Evolutionary conservation across 2,888 invertebrate species (phyloP), one percentile per base, ranked within the genome.

Genomic region (Apodemia duryi): DNA sequence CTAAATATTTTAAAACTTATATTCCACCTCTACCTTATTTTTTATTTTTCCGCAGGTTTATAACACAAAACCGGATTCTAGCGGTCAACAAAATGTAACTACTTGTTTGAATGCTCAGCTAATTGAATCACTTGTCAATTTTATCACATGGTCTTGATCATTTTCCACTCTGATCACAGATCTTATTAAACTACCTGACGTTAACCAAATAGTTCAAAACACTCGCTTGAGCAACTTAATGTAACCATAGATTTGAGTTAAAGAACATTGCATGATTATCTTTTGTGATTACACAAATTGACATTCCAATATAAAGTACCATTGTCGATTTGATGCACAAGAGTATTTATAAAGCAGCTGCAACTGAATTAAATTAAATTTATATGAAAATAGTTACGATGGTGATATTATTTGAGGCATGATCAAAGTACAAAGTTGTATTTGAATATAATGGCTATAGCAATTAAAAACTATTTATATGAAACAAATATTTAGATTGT

Each of bases 51-150:
- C 90, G 84, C 92, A 92, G 92, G 92, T 92, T 88, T 92, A 92
- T 92, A 91, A 91, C 88, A 88, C 91, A 88, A 92, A 92, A 91
- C 84, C 91, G 92, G 92, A 92, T 81, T 85, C 92, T 88, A 91
- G 86, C 88, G 92, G 91, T 87, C 91, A 92, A 89, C 87, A 84
- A 88, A 91, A 92, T 89, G 92, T 92, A 92, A 92, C 87, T 92
- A 92, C 87, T 86, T 78, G 85, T 81, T 84, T 85, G 80, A 83
- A 84, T 87, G 87, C 85, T 89, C 89, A 80, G 88, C 91, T 88
- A 84, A 83, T 84, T 84, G 78, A 86, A 83, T 90, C 90, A 91
- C 89, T 85, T 85, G 80, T 81, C 81, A 84, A 82, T 85, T 80
- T 83, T 77, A 80, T 88, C 88, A 90, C 88, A 83, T 78, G 80